A percentile compares a stretch with the other conserved stretches of the same genome.
These are phyloP conservation scores for Drosophila nigricruria DNA, from an alignment of 2,888 invertebrate genomes.

Conservation along the genomic window DNA sequence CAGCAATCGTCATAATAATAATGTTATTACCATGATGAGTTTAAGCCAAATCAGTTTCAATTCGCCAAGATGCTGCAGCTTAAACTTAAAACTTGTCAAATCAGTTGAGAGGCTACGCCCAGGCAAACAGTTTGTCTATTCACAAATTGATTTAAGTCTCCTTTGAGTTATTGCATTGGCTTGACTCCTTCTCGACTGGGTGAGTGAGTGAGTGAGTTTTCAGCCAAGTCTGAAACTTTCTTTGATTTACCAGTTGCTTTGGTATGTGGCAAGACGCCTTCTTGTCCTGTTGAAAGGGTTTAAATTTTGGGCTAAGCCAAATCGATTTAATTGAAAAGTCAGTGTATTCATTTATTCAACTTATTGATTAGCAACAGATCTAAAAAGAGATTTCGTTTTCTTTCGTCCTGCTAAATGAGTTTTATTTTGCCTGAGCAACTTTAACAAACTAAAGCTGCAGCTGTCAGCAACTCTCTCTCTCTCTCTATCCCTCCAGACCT, in stretches of 20 bases:
- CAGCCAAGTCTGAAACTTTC: too few species aligned
- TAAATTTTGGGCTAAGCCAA: background rate
- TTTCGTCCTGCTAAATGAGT: constrained; percentile 2
- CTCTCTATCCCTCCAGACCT: background rate
- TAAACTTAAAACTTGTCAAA: constrained; percentile 8
- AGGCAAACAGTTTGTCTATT: constrained; percentile 2
- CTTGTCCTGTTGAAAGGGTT: too few species aligned
- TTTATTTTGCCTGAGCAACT: constrained; percentile 7
- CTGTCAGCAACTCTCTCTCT: constrained; percentile 8
- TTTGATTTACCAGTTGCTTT: too few species aligned
- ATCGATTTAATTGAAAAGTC: background rate
- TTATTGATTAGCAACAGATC: constrained; percentile 2
- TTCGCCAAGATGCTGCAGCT: constrained; percentile 1
- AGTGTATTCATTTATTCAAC: background rate
- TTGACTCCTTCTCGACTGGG: too few species aligned
- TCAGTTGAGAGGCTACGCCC: background rate
- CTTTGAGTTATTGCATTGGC: background rate
- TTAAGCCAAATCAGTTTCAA: constrained; percentile 36
- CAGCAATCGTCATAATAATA: constrained; percentile 42
- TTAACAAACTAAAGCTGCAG: constrained; percentile 22
- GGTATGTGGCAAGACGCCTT: background rate
- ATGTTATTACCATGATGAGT: constrained; percentile 43
- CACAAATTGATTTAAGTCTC: background rate
- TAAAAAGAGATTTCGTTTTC: background rate
- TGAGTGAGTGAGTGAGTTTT: background rate